Base-by-base conservation (phyloP, 2,888 invertebrate genomes). In the Hirtodrosophila histrioides region DNA sequence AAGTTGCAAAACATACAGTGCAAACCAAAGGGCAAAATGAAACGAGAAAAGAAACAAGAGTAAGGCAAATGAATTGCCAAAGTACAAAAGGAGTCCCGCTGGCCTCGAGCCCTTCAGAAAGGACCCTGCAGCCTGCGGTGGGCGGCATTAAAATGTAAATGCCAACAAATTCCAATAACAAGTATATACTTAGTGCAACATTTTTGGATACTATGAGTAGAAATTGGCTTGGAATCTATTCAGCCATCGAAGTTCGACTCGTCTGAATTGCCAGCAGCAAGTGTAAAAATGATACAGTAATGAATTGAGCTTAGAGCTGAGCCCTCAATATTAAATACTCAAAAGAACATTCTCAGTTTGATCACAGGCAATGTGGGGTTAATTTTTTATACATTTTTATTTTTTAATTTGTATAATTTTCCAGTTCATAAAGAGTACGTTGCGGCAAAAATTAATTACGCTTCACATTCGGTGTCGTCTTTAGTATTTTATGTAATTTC, bases 71-170 rank as follows among this genome's bases (percentile, higher is more conserved):
- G 69, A 78, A 78, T 72, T 75, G 65, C 56, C 72, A 81, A 75
- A 75, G 69, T 62, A 78, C 81, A 78, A 80, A 77, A 77, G 71
- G 71, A 77, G 50, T 64, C 44, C 53, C 31, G 49, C 44, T 54
- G 40, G 11, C 37, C 51, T 44, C 9, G 11, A 43, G 45, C 24
- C 50, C 58, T 51, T 31, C 56, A 41, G 41, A 60, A 17, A 40
- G 50, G 17, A 33, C 17, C 36, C 60, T 35, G 24, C 54, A 12
- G 61, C 62, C 61, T 50, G 66, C 55, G 71, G 60, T 56, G 67
- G 70, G 63, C 39, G 61, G 69, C 61, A 82, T 82, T 85, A 73
- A 81, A 81, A 80, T 84, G 84, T 72, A 76, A 76, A 77, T 70
- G 71, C 70, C 55, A 62, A 50, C 55, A 76, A 82, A 80, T 78